phyloP scores from a whole-genome alignment of 2,113 vertebrate species.

The Apodemus sylvaticus region DNA sequence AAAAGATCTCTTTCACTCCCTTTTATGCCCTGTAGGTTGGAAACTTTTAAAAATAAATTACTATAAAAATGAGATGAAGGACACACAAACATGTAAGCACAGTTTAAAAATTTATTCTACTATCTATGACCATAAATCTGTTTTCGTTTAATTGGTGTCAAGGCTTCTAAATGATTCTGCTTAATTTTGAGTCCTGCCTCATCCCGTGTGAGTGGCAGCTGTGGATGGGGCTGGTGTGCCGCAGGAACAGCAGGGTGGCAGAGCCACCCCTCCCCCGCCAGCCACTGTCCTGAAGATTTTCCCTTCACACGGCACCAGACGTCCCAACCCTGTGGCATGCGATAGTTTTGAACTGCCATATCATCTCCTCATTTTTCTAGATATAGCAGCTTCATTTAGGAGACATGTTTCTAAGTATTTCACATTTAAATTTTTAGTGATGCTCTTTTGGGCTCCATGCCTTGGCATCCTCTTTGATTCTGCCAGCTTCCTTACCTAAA shows the following conservation, averaged over 20 bases:
- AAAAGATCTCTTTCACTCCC: accelerated
- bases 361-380: conserved; percentile 2
- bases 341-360: background rate
- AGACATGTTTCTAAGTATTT: conserved; percentile 53
- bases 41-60: conserved; percentile 2
- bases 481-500: conserved; percentile 22
- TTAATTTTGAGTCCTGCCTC: background rate
- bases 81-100: background rate
- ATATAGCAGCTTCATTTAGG: background rate
- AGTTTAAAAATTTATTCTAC: background rate
- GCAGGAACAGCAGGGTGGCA: background rate
- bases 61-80: conserved; percentile 9
- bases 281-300: background rate
- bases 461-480: conserved; percentile 23
- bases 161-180: background rate
- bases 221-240: accelerated
- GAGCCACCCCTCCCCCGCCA: background rate
- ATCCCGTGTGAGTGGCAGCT: background rate
- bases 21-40: background rate
- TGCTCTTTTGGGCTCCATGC: conserved; percentile 45
- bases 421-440: conserved; percentile 40
- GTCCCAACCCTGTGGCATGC: background rate
- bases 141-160: background rate
- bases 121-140: background rate
- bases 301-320: background rate